These are phyloP conservation scores for Tetramorium parvispinum DNA, from an alignment of 1,140 invertebrate species.

Conservation along the genomic window DNA sequence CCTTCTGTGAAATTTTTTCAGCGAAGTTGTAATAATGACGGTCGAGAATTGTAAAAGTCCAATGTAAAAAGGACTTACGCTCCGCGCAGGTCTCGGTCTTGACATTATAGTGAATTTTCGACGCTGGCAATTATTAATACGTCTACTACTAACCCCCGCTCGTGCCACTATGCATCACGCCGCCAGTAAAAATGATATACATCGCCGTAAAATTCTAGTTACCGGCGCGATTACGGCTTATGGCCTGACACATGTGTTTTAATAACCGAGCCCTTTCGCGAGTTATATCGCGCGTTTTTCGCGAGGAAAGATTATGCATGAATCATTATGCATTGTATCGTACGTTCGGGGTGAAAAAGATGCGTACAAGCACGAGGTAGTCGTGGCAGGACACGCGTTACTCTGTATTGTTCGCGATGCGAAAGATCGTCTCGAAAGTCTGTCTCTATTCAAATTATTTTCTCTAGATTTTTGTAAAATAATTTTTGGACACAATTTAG, in stretches of 20 bases:
- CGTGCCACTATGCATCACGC: neutral
- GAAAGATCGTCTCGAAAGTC: too few species aligned
- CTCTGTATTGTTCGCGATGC: too few species aligned
- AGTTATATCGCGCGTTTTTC: slow-evolving; percentile 23
- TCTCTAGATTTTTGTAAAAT: neutral
- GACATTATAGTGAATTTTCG: slow-evolving; percentile 17
- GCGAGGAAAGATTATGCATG: slow-evolving; percentile 20
- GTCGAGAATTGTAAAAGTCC: slow-evolving; percentile 9
- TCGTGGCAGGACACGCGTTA: neutral
- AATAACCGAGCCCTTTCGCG: slow-evolving; percentile 30
- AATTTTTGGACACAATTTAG: neutral
- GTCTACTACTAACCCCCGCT: neutral
- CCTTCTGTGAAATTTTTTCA: slow-evolving; percentile 1
- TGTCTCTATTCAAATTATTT: neutral
- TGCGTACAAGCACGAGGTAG: too few species aligned
- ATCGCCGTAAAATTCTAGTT: slow-evolving; percentile 53
- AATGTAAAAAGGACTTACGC: slow-evolving; percentile 1
- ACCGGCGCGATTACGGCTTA: slow-evolving; percentile 52
- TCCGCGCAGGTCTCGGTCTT: neutral
- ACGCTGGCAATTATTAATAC: slow-evolving; percentile 48
- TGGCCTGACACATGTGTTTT: slow-evolving; percentile 38
- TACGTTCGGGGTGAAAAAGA: slow-evolving; percentile 7
- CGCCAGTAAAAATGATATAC: slow-evolving; percentile 51
- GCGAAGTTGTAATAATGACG: neutral
- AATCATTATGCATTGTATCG: neutral